These are phyloP conservation scores for Corydoras sp. DNA, from an alignment of 2,113 vertebrate genomes.

Conservation along the genomic window DNA sequence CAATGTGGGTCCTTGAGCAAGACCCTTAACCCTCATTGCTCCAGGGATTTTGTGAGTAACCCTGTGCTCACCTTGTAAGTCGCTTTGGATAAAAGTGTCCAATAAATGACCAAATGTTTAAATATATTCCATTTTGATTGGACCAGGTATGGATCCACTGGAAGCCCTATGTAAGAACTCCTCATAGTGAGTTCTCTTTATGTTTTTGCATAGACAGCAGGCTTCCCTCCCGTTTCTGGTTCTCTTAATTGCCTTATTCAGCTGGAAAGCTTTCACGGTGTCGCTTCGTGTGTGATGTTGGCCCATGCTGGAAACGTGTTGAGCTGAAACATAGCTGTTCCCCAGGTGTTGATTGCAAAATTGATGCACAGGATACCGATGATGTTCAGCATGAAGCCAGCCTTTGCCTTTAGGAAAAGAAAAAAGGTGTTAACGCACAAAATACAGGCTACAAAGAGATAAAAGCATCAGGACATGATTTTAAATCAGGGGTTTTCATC, in stretches of 20 bases:
- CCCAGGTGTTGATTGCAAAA: conserved; percentile 91
- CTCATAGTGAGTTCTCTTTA: not conserved
- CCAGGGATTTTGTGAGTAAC: too few species aligned
- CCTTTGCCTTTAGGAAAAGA: conserved; percentile 61
- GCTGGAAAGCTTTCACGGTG: conserved; percentile 17
- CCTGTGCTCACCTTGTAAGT: too few species aligned
- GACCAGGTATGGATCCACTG: too few species aligned
- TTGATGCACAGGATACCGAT: conserved; percentile 77
- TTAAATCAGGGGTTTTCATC: too few species aligned
- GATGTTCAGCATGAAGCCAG: conserved; percentile 74
- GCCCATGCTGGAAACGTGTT: conserved; percentile 82
- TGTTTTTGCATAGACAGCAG: not conserved
- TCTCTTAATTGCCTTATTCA: not conserved
- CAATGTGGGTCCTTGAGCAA: too few species aligned
- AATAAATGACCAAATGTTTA: too few species aligned
- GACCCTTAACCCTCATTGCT: too few species aligned
- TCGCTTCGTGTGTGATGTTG: conserved; percentile 57
- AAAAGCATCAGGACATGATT: not conserved
- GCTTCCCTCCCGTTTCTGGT: not conserved
- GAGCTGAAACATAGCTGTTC: conserved; percentile 74
- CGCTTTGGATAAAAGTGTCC: too few species aligned
- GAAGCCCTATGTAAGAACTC: too few species aligned
- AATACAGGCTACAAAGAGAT: too few species aligned
- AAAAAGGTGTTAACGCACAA: conserved; percentile 11
- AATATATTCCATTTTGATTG: too few species aligned